Evolutionary conservation across 1,140 invertebrate genomes (phyloP).

Genomic region (Megalopta genalis): DNA sequence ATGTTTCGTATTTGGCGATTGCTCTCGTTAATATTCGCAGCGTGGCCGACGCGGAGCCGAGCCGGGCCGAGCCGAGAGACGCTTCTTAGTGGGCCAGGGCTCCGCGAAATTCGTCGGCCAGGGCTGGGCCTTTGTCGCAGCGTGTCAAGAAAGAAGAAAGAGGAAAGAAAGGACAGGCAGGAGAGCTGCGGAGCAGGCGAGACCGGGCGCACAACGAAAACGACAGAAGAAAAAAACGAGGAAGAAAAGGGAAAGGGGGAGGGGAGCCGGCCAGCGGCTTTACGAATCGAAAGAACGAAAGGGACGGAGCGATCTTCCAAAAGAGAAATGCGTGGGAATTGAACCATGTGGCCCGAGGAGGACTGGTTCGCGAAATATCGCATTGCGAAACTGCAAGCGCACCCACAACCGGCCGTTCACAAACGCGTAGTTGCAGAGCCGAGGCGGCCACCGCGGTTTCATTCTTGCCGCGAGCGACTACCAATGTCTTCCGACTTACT

Average conservation of each 20-base stretch:
- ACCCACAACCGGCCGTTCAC: conserved; percentile 2
- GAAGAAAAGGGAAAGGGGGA: neutral
- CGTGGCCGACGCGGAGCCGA: neutral
- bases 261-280: conserved; percentile 12
- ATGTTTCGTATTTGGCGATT: conserved; percentile 54
- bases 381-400: conserved; percentile 62
- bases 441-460: neutral
- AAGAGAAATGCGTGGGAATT: conserved; percentile 75
- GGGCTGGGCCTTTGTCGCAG: conserved; percentile 57
- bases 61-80: neutral
- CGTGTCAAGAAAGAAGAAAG: conserved; percentile 25
- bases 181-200: conserved; percentile 22
- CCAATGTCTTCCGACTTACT: too few relatives aligned
- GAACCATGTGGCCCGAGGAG: conserved; percentile 69
- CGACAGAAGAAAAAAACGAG: conserved; percentile 6
- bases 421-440: neutral
- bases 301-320: conserved; percentile 40
- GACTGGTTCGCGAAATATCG: conserved; percentile 72
- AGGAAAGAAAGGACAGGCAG: conserved; percentile 2
- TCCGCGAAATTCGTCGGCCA: conserved; percentile 62
- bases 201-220: conserved; percentile 28
- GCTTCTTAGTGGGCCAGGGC: conserved; percentile 67
- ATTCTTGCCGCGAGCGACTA: neutral
- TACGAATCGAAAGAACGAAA: conserved; percentile 38
- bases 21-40: conserved; percentile 52